These are phyloP conservation scores for Podarcis cretensis DNA, from an alignment of 2,113 vertebrate species.

Conservation along the genomic window DNA sequence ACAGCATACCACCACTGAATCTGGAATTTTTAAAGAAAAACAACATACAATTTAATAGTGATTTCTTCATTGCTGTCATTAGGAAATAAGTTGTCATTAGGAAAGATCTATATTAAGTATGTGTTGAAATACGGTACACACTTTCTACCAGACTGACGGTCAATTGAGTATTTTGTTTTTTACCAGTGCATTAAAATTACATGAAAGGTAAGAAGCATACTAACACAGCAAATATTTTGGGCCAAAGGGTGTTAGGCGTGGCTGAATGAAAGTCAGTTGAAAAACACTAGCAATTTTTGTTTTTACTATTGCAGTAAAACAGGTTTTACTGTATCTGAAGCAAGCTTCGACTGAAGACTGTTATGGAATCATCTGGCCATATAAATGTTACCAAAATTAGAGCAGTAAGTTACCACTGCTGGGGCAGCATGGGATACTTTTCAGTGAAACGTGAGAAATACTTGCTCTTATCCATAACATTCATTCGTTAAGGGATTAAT, in stretches of 20 bases:
- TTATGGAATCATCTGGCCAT: background rate
- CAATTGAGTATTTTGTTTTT: background rate
- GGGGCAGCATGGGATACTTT: background rate
- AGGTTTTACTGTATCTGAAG: slow-evolving; percentile 14
- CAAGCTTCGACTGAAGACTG: background rate
- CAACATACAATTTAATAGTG: background rate
- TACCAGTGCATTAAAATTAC: slow-evolving; percentile 3
- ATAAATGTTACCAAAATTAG: background rate
- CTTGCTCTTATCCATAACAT: background rate
- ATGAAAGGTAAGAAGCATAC: slow-evolving; percentile 10
- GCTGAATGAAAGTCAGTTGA: background rate
- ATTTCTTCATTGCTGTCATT: slow-evolving; percentile 3
- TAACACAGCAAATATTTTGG: slow-evolving; percentile 25
- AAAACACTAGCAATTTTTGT: slow-evolving; percentile 14
- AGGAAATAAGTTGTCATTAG: background rate
- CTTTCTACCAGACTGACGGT: background rate
- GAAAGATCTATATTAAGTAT: background rate
- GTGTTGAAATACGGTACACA: background rate
- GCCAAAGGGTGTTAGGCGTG: slow-evolving; percentile 15
- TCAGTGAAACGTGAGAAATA: background rate
- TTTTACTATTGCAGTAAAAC: slow-evolving; percentile 17
- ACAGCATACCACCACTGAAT: background rate
- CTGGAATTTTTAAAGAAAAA: background rate
- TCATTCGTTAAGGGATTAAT: background rate
- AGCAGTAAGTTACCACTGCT: background rate